These are phyloP conservation scores for Calyptomena viridis DNA, from an alignment of 2,113 vertebrate genomes.

Conservation along the genomic window DNA sequence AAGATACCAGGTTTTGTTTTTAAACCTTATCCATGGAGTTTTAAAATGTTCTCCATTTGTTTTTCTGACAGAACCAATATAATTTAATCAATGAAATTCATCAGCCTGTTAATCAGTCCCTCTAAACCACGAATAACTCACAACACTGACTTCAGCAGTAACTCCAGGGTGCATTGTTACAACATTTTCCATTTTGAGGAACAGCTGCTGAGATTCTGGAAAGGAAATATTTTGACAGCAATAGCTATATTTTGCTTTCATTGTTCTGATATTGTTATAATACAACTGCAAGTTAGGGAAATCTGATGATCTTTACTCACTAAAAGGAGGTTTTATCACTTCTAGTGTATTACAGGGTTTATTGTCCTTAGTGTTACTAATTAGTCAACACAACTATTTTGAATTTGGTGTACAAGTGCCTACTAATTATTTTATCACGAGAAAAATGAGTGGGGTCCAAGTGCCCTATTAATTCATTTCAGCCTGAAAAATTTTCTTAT, in stretches of 20 bases:
- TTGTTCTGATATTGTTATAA: neutral
- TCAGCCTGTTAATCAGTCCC: neutral
- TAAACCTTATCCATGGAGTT: neutral
- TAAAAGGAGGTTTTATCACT: neutral
- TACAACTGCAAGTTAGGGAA: neutral
- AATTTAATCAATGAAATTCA: neutral
- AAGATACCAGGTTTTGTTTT: neutral
- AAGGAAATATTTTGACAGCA: neutral
- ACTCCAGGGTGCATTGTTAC: neutral
- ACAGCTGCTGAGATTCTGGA: neutral
- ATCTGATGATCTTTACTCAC: neutral
- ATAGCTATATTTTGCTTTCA: neutral
- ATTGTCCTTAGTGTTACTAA: slow-evolving; percentile 58
- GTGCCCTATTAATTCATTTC: slow-evolving; percentile 71
- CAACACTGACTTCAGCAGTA: neutral
- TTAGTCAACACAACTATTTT: slow-evolving; percentile 67
- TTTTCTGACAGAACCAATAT: neutral
- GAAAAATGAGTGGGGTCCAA: slow-evolving; percentile 67
- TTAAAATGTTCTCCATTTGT: neutral
- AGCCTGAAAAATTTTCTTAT: slow-evolving; percentile 64
- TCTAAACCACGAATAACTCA: neutral
- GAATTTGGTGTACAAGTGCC: slow-evolving; percentile 28
- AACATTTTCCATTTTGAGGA: neutral
- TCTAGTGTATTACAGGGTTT: slow-evolving; percentile 36
- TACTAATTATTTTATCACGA: slow-evolving; percentile 68